Conservation (phyloP, 2,888 invertebrate genomes). For the Rhyacophila evoluta region DNA sequence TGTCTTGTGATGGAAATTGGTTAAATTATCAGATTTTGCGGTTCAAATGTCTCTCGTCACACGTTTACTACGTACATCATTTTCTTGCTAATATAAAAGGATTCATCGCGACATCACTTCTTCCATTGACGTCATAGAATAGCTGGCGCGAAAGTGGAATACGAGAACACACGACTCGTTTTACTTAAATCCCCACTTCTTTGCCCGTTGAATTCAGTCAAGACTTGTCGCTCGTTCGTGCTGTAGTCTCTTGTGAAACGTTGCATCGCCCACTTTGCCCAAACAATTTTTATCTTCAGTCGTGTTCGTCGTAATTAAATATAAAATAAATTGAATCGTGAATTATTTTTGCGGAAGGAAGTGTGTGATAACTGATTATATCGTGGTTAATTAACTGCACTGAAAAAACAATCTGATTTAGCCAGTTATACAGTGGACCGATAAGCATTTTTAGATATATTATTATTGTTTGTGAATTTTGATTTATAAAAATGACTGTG, state of each 20-base stretch:
- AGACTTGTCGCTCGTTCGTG: background rate
- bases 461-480: background rate
- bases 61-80: background rate
- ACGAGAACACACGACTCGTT: conserved; percentile 18
- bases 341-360: conserved; percentile 19
- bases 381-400: conserved; percentile 14
- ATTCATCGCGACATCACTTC: background rate
- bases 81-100: conserved; percentile 19
- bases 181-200: conserved; percentile 18
- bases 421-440: background rate
- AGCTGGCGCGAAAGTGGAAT: conserved; percentile 41
- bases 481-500: conserved; percentile 63
- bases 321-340: background rate
- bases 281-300: background rate
- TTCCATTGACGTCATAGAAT: conserved; percentile 40
- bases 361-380: conserved; percentile 1
- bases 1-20: conserved; percentile 3
- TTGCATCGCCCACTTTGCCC: background rate
- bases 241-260: background rate
- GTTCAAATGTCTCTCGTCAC: conserved; percentile 3
- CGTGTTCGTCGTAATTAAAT: background rate
- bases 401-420: background rate
- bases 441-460: conserved; percentile 1
- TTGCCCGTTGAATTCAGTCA: background rate
- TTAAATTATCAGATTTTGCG: background rate